Evolutionary conservation across 2,888 invertebrate genomes (phyloP), one percentile per base, ranked within the genome.

Genomic region (Xanthorhoe spadicearia): DNA sequence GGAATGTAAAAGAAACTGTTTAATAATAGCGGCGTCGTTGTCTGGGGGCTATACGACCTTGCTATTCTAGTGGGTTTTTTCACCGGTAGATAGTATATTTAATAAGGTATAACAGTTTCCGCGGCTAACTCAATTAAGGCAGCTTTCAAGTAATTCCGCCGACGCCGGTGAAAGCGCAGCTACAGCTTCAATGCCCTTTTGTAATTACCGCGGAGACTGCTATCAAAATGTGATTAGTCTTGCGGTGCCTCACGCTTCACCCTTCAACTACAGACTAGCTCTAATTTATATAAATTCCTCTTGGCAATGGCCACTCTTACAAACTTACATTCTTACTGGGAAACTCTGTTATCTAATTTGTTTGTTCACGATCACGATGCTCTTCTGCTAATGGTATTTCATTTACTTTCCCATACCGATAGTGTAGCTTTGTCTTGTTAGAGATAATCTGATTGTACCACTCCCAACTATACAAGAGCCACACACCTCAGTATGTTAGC

Each of bases 181-280:
- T 35, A 7, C 32, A n/a, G 23, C 57, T 38, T 28, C 55, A 55
- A 50, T 65, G 54, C 64, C 61, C 61, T 64, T 61, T 28, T 56
- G 56, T 61, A 56, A 68, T 61, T 43, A 49, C 43, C 9, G 9
- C 53, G 28, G 58, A 23, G 55, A 18, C 19, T 32, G 55, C 62
- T 60, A 59, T 64, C 58, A 64, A 59, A 61, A 65, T 28, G 55
- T 28, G 56, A 66, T 66, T 62, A 66, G 49, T 10, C 38, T 4
- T 51, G 43, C 51, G 56, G 35, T 23, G 38, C 38, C 7, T 10
- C 23, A 23, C 23, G 23, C 23, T 4, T 23, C 23, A 23, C 23
- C 23, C 23, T 23, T 23, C 23, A 23, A 23, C 23, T 23, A 23
- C 23, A 4, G 23, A 32, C 49, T 49, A 38, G 10, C 19, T 17